phyloP scores from a whole-genome alignment of 2,113 vertebrate genomes.

The Cephalopholis sonnerati region DNA sequence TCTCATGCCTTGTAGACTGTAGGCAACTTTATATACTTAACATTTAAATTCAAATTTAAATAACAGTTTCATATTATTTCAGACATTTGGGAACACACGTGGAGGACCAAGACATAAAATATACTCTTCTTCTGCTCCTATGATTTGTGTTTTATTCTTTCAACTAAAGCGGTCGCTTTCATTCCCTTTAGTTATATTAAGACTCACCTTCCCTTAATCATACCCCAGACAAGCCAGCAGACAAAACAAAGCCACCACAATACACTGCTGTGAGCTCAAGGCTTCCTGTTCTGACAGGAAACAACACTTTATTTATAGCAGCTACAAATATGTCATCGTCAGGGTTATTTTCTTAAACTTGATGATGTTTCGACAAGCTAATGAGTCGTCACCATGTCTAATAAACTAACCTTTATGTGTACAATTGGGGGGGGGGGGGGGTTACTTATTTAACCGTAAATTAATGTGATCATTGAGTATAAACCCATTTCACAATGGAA shows the following conservation, averaged over 20 bases:
- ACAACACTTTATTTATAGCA: background rate
- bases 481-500: conserved; percentile 4
- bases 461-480: background rate
- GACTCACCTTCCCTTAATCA: conserved; percentile 7
- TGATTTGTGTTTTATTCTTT: background rate
- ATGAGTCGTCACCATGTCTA: background rate
- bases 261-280: background rate
- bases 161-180: background rate
- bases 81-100: background rate
- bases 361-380: background rate
- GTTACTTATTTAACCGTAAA: background rate
- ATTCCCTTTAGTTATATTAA: background rate
- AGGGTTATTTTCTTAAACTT: background rate
- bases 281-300: background rate
- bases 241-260: conserved; percentile 17
- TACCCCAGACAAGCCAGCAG: background rate
- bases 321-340: background rate
- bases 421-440: background rate
- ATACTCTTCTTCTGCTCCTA: background rate
- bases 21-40: background rate
- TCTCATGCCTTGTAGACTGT: background rate
- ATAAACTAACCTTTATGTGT: background rate
- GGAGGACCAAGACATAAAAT: background rate
- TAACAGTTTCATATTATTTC: background rate
- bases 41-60: background rate